Evolutionary conservation across 2,888 invertebrate species (phyloP), one percentile per base, ranked within the genome.

Genomic region (Eupithecia centaureata): DNA sequence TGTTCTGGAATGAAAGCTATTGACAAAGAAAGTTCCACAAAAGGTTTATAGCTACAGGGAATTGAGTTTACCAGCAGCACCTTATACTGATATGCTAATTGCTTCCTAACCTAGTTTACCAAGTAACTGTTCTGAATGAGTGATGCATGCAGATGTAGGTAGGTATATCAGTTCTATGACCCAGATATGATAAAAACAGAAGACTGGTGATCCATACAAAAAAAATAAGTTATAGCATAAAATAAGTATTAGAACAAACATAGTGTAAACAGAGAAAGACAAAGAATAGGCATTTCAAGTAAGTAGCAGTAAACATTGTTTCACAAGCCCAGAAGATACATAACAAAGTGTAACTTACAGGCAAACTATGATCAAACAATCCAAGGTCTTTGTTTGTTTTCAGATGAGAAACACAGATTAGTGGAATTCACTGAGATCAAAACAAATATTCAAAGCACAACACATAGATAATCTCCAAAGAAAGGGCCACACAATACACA

Each of bases 61-160:
- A 71, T 71, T 74, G 63, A 67, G 61, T 61, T 65, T 47, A 72
- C 60, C 57, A 30, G 28, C 42, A 66, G 57, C 71, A 71, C 72
- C 71, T 74, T 69, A 54, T 35, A 65, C 68, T 69, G 68, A 59
- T 57, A 64, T 80, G 77, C 71, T 83, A 83, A 85, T 84, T 83
- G 78, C 64, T 76, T 63, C 75, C 76, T 82, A 79, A 78, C 84
- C 83, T 71, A 84, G 61, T 65, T 61, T 22, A 10, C 10, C 18
- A 30, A 32, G 30, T 77, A 78, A 77, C 76, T 74, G 77, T 79
- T 30, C 25, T 57, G 13, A 13, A 12, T 22, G 54, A 54, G 15
- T 18, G n/a, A 30, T 10, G 4, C 10, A 56, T n/a, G n/a, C 4
- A 28, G n/a, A 28, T 56, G 56, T 56, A 18, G 30, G 2, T 56